Evolutionary conservation across 1,140 invertebrate species (phyloP).

Genomic region (Eurosta solidaginis): DNA sequence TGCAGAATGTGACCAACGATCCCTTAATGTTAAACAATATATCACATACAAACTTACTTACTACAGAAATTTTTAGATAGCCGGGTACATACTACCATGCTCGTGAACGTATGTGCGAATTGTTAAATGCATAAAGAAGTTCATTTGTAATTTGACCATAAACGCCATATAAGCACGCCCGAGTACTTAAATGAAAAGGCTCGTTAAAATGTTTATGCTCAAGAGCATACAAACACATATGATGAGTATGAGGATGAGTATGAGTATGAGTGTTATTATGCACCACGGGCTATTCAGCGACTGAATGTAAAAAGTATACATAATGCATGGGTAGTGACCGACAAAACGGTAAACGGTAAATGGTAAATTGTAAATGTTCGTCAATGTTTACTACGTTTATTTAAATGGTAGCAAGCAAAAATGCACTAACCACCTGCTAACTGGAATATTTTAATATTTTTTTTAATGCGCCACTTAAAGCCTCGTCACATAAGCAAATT

Average conservation of each 20-base stretch:
- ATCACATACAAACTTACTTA: no score
- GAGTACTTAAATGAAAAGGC: background rate
- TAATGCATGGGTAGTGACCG: background rate
- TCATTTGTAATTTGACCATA: background rate
- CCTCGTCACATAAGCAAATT: no score
- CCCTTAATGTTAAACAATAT: background rate
- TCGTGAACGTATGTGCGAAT: no score
- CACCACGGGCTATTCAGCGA: no score
- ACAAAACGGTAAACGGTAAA: background rate
- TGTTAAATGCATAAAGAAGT: background rate
- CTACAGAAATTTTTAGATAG: no score
- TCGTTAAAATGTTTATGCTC: background rate
- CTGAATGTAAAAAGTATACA: no score
- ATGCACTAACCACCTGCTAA: background rate
- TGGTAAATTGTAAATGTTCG: no score
- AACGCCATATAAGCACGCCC: conserved; percentile 1
- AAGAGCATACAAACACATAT: background rate
- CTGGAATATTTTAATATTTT: background rate
- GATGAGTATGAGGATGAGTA: no score
- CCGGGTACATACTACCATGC: no score
- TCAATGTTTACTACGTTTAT: background rate
- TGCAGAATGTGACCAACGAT: background rate
- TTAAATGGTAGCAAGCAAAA: background rate
- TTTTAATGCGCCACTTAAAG: no score
- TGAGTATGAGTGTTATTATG: no score